Percentiles rank a stretch among this genome's conserved stretches.
These are phyloP conservation scores for Pogonognathellus flavescens DNA, from an alignment of 1,140 invertebrate species.

Conservation along the genomic window DNA sequence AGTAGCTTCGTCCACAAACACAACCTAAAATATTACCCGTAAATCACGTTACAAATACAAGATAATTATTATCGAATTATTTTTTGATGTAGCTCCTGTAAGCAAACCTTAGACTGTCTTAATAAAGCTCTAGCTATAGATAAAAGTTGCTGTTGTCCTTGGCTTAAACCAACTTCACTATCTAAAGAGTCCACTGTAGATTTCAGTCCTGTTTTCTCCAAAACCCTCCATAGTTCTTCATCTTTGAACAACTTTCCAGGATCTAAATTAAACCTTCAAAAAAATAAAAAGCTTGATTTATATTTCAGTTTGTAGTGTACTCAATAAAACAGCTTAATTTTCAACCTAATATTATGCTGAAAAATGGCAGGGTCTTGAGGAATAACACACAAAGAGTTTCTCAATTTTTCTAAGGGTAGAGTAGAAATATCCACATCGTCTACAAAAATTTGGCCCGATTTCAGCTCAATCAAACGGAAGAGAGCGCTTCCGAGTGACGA, in stretches of 20 bases:
- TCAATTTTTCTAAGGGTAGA: constrained; percentile 71
- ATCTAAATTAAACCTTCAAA: constrained; percentile 76
- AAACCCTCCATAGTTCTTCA: constrained; percentile 75
- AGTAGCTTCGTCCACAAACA: constrained; percentile 90
- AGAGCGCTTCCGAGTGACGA: constrained; percentile 74
- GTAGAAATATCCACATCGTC: constrained; percentile 72
- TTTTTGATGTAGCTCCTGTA: too few relatives aligned
- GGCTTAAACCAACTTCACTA: constrained; percentile 63
- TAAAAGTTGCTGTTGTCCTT: constrained; percentile 80
- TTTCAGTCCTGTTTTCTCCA: constrained; percentile 76
- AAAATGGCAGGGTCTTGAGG: constrained; percentile 83
- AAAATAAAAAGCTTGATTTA: constrained; percentile 26
- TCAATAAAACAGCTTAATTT: constrained; percentile 6
- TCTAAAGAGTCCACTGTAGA: constrained; percentile 69
- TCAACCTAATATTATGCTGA: constrained; percentile 73
- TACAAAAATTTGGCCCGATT: constrained; percentile 70
- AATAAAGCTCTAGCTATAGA: constrained; percentile 87
- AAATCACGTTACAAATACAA: not conserved
- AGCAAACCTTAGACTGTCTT: constrained; percentile 76
- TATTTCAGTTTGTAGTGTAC: not conserved
- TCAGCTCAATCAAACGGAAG: constrained; percentile 72
- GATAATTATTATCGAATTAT: too few relatives aligned
- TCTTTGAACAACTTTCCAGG: constrained; percentile 75
- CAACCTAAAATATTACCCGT: constrained; percentile 72
- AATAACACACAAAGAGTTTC: constrained; percentile 76